These are phyloP conservation scores for Peromyscus attwateri DNA, from an alignment of 2,797 vertebrate species.

Conservation along the genomic window DNA sequence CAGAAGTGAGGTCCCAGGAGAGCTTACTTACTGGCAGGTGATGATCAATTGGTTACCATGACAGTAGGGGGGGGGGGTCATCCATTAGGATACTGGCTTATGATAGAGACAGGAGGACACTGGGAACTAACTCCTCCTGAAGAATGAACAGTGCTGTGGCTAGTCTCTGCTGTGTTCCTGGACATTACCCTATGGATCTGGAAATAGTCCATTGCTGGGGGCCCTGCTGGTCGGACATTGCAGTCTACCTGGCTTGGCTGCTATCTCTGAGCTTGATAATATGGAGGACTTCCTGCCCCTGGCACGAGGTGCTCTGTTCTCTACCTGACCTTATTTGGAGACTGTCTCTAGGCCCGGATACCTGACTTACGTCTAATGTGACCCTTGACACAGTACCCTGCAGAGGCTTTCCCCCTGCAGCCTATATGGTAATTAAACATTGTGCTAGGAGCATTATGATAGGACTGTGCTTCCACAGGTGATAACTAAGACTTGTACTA, in stretches of 20 bases:
- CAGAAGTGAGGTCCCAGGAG: no score
- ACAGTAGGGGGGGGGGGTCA: accelerated
- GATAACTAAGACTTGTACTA: neutral
- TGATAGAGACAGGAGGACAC: neutral
- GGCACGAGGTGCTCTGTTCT: neutral
- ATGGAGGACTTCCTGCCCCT: neutral
- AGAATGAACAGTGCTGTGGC: neutral
- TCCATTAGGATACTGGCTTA: neutral
- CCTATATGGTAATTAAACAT: neutral
- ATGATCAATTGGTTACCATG: neutral
- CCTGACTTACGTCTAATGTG: neutral
- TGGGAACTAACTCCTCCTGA: no score
- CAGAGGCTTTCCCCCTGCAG: neutral
- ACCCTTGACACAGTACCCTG: neutral
- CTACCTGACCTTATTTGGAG: neutral
- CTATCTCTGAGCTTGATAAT: neutral
- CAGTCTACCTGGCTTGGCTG: neutral
- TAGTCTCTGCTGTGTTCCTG: neutral
- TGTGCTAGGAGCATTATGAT: neutral
- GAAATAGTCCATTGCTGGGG: neutral
- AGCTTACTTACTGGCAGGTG: neutral
- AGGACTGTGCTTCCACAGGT: neutral
- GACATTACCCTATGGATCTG: no score
- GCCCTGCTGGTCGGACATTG: neutral
- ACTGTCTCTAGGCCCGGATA: neutral